phyloP scores from a whole-genome alignment of 2,888 invertebrate genomes.

The Galerucella calmariensis region DNA sequence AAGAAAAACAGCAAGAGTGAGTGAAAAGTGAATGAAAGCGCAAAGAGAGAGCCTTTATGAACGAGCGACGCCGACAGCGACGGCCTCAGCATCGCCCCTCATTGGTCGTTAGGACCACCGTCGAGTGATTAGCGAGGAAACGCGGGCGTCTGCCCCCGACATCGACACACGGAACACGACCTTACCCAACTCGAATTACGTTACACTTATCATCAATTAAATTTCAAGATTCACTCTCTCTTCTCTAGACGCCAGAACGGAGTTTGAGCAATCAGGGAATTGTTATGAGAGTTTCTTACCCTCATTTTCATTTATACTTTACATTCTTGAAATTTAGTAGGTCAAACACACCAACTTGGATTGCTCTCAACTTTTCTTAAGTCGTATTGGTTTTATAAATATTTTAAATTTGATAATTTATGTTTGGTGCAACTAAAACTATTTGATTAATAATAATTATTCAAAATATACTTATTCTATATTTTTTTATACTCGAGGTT shows the following conservation, averaged over 20 bases:
- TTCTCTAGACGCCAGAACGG: slow-evolving; percentile 12
- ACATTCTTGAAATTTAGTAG: slow-evolving; percentile 22
- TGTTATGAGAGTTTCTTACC: slow-evolving; percentile 27
- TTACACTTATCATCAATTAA: slow-evolving; percentile 57
- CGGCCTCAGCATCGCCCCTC: slow-evolving; percentile 53
- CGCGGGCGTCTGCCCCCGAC: slow-evolving; percentile 38
- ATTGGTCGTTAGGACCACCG: slow-evolving; percentile 52
- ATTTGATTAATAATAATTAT: too few species aligned
- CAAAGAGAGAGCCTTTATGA: slow-evolving; percentile 20
- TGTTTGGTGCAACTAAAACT: too few species aligned
- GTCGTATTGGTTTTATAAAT: too few species aligned
- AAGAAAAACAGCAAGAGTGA: slow-evolving; percentile 16
- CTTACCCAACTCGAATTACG: slow-evolving; percentile 56
- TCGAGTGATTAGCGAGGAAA: slow-evolving; percentile 52
- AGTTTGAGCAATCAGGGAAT: slow-evolving; percentile 31
- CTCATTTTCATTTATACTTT: slow-evolving; percentile 24
- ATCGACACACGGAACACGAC: slow-evolving; percentile 50
- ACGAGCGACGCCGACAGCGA: slow-evolving; percentile 27
- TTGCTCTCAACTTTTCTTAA: too few species aligned
- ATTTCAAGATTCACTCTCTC: slow-evolving; percentile 32
- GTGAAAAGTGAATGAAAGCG: slow-evolving; percentile 32
- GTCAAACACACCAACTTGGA: slow-evolving; percentile 6
- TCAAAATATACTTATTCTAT: too few species aligned
- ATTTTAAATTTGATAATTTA: too few species aligned
- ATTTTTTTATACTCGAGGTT: too few species aligned